Evolutionary conservation across 2,113 vertebrate species (phyloP).

Genomic region (Narcine bancroftii): DNA sequence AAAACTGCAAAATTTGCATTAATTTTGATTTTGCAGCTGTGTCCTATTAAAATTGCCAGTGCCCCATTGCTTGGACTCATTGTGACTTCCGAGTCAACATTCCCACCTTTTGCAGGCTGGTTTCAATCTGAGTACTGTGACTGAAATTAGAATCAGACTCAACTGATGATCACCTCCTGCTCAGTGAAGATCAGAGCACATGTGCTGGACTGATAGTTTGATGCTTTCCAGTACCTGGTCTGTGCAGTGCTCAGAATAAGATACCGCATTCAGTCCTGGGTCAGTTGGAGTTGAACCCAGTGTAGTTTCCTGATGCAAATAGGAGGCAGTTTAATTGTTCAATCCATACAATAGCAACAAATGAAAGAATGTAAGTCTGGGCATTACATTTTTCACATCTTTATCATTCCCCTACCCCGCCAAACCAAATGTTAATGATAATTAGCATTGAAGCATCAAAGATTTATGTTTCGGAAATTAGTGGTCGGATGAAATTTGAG

Average conservation of each 20-base stretch:
- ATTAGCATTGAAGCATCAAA: background rate
- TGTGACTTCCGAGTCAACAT: constrained; percentile 24
- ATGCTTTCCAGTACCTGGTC: constrained; percentile 17
- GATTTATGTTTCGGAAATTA: background rate
- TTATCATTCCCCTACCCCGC: background rate
- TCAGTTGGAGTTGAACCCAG: background rate
- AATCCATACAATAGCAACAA: background rate
- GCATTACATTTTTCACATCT: background rate
- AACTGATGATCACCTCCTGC: constrained; percentile 11
- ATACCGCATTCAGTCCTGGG: background rate
- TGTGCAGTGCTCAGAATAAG: background rate
- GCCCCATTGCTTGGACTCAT: background rate
- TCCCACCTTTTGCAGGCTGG: constrained; percentile 34
- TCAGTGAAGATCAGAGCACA: constrained; percentile 34
- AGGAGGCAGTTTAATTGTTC: background rate
- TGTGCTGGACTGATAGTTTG: constrained; percentile 24
- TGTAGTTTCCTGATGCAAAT: background rate
- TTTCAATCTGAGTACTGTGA: constrained; percentile 35
- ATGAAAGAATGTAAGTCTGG: background rate
- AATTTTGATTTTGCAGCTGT: constrained; percentile 26
- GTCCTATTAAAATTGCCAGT: constrained; percentile 30
- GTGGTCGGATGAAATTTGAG: background rate
- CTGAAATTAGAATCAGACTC: constrained; percentile 32
- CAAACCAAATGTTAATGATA: background rate
- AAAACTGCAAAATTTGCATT: constrained; percentile 13